Conservation (phyloP, 2,797 vertebrate species). For the Apogon hyalosoma region DNA sequence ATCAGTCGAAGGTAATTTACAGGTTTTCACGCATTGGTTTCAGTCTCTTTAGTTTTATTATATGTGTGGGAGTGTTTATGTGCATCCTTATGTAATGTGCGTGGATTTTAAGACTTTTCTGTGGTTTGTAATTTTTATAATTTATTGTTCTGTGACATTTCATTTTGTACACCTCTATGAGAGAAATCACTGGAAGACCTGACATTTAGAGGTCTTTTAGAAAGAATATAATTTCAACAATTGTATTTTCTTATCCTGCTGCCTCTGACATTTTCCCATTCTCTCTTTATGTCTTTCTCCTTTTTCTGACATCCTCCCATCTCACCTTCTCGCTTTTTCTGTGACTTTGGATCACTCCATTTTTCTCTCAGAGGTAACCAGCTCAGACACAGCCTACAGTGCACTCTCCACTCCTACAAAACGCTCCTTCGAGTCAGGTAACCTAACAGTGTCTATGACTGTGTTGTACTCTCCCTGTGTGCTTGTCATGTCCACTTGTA, state of each 20-base stretch:
- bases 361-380: conserved; percentile 88
- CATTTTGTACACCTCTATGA: conserved; percentile 3
- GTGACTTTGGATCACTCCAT: not conserved
- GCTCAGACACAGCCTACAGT: conserved; percentile 92
- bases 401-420: conserved; percentile 94
- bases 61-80: not conserved
- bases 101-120: not conserved
- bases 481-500: conserved; percentile 35
- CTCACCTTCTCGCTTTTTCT: conserved; percentile 1
- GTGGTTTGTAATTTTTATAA: conserved; percentile 1
- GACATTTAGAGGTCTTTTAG: conserved; percentile 17
- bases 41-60: not conserved
- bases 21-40: not conserved
- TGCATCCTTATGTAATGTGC: not conserved
- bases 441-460: conserved; percentile 13
- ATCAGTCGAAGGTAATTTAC: conserved; percentile 3
- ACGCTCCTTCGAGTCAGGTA: conserved; percentile 96
- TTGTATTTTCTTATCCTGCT: conserved; percentile 15
- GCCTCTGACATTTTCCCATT: not conserved
- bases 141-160: conserved; percentile 18
- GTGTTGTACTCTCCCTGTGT: conserved; percentile 21
- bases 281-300: conserved; percentile 6
- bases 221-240: conserved; percentile 14
- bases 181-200: conserved; percentile 7
- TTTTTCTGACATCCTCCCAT: not conserved